These are phyloP conservation scores for Chionodraco myersi DNA, from an alignment of 2,113 vertebrate species.

Conservation along the genomic window DNA sequence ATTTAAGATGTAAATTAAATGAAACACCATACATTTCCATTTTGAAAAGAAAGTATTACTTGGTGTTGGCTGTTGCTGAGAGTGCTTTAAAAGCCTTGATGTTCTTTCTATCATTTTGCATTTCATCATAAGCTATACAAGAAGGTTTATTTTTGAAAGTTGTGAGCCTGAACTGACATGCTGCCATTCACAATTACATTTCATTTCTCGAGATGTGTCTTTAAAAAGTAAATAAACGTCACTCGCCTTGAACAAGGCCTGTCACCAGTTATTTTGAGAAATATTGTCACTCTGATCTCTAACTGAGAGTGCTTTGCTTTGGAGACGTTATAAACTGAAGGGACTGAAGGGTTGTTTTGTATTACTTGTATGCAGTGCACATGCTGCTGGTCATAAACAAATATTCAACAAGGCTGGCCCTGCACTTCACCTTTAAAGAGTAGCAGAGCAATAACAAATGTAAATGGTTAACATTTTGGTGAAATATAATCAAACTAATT, in stretches of 20 bases:
- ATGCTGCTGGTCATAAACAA: neutral
- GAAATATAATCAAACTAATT: constrained; percentile 22
- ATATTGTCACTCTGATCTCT: constrained; percentile 25
- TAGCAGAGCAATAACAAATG: constrained; percentile 12
- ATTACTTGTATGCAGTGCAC: neutral
- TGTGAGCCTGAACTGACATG: constrained; percentile 58
- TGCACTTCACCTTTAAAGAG: neutral
- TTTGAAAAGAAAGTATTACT: neutral
- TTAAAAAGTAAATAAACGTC: constrained; percentile 28
- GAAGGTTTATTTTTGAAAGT: constrained; percentile 32
- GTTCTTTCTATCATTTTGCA: constrained; percentile 51
- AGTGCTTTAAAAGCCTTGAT: constrained; percentile 19
- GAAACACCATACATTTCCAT: neutral
- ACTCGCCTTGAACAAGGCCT: constrained; percentile 39
- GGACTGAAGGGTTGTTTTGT: constrained; percentile 16
- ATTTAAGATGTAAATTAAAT: constrained; percentile 5
- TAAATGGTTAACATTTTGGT: neutral
- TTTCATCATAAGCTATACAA: constrained; percentile 46
- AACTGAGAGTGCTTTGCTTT: neutral
- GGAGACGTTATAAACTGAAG: constrained; percentile 13
- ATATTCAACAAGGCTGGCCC: neutral
- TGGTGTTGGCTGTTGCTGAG: constrained; percentile 3
- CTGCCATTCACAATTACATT: constrained; percentile 58
- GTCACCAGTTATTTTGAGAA: constrained; percentile 18
- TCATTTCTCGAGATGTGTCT: constrained; percentile 58